Evolutionary conservation across 2,797 vertebrate species (phyloP), one percentile per base, ranked within the genome.

Genomic region (Luscinia luscinia): DNA sequence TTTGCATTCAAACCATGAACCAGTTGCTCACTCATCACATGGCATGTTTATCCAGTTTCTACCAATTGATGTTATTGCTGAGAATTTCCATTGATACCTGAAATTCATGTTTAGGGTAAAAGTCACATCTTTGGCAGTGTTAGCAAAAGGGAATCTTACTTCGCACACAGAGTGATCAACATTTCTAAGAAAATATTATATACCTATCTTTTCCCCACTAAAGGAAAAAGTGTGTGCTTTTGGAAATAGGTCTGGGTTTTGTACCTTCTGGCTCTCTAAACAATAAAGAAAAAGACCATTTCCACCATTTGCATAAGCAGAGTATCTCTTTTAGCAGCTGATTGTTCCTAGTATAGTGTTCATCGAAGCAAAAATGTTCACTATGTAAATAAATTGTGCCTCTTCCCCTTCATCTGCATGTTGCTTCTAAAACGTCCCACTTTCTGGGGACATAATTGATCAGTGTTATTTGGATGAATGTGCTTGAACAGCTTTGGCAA

Each of bases 401-500:
- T 87, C 66, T 82, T 91, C 75, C 46, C 78, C 48, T 92, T 95
- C 69, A 77, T 72, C 43, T 81, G 20, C n/a, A 43, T 32, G 32
- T 83, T 85, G 46, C 57, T 86, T 40, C 83, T 80, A 82, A 87
- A 96, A 95, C 51, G 32, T 34, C 20, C 52, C 7, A 2, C 59
- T 75, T 89, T 84, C 87, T 72, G 46, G 46, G 46, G 22, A 63
- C 16, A 55, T 93, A 93, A 90, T 78, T 93, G 74, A 91, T 93
- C 54, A 76, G 58, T 0, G 0, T 87, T 87, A 81, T 87, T 95
- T 90, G 74, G 76, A 93, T 51, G 17, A 90, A 90, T 49, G 12
- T 92, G 68, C 93, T 96, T 96, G 68, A 68, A 95, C 82, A 97
- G 91, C 91, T 96, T 95, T 95, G 84, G 95, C 68, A 83, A 93